phyloP scores from a whole-genome alignment of 1,140 invertebrate genomes.

The Scaptomyza pallida region DNA sequence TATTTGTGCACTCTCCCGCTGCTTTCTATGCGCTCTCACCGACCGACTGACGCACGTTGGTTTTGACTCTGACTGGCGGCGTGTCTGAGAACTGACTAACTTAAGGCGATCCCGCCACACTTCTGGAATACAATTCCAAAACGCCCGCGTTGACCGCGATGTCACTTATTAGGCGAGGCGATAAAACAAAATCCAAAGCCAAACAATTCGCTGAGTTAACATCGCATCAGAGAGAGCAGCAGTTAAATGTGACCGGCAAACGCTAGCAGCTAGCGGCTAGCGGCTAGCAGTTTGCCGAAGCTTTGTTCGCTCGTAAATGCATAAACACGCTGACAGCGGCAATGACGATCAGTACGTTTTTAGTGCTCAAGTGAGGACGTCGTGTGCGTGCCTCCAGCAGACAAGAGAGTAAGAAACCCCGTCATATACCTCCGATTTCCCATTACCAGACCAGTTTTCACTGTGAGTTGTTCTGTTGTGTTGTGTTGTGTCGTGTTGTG shows the following conservation, averaged over 20 bases:
- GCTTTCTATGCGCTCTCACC: slow-evolving; percentile 6
- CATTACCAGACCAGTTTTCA: slow-evolving; percentile 64
- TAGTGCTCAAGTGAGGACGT: slow-evolving; percentile 60
- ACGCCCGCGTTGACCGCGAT: slow-evolving; percentile 53
- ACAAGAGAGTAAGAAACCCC: slow-evolving; percentile 32
- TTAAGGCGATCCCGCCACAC: slow-evolving; percentile 52
- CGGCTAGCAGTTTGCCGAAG: no score
- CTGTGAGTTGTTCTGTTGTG: neutral
- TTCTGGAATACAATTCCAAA: slow-evolving; percentile 53
- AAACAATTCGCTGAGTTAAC: slow-evolving; percentile 20
- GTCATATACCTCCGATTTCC: slow-evolving; percentile 24
- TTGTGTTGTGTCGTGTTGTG: neutral
- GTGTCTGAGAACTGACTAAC: slow-evolving; percentile 63
- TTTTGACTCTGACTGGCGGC: slow-evolving; percentile 5
- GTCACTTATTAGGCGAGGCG: slow-evolving; percentile 38
- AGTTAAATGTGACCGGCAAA: slow-evolving; percentile 11
- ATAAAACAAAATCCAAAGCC: slow-evolving; percentile 50
- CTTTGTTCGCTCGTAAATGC: slow-evolving; percentile 8
- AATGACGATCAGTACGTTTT: slow-evolving; percentile 68
- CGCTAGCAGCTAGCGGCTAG: no score
- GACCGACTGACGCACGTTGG: slow-evolving; percentile 7
- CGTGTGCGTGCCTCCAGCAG: slow-evolving; percentile 60
- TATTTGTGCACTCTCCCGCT: slow-evolving; percentile 16
- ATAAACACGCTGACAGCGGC: slow-evolving; percentile 5
- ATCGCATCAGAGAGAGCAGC: slow-evolving; percentile 29